Evolutionary conservation across 2,888 invertebrate genomes (phyloP).

Genomic region (Rhamnusium bicolor): DNA sequence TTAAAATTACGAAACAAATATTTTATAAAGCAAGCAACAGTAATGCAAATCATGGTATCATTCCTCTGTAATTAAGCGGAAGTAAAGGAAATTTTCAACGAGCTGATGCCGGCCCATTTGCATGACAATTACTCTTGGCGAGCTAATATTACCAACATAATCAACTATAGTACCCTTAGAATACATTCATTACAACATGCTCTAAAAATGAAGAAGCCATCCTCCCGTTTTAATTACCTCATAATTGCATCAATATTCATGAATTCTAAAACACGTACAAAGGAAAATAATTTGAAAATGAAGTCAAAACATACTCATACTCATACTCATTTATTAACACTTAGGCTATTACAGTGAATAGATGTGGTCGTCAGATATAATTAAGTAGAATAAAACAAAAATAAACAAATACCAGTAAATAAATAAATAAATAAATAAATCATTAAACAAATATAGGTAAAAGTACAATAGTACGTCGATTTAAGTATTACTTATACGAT

Average conservation of each 20-base stretch:
- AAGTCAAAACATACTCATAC: too few species aligned
- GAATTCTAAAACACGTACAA: too few species aligned
- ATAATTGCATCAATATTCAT: not conserved
- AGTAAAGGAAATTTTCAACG: slow-evolving; percentile 29
- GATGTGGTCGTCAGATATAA: too few species aligned
- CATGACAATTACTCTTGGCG: slow-evolving; percentile 30
- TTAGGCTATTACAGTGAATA: too few species aligned
- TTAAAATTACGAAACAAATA: slow-evolving; percentile 30
- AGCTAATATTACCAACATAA: slow-evolving; percentile 22
- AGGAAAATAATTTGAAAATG: too few species aligned
- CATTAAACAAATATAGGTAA: too few species aligned
- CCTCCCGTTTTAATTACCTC: not conserved
- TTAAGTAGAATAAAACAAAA: too few species aligned
- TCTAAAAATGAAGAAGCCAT: not conserved
- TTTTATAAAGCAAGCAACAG: not conserved
- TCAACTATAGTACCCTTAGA: slow-evolving; percentile 17
- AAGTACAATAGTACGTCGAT: too few species aligned
- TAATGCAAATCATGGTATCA: slow-evolving; percentile 25
- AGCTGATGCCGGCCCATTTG: slow-evolving; percentile 23
- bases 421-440: too few species aligned
- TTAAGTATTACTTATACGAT: too few species aligned
- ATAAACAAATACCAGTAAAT: too few species aligned
- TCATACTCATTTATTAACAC: too few species aligned
- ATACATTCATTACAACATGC: slow-evolving; percentile 8
- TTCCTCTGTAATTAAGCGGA: slow-evolving; percentile 21